Percentiles rank a stretch among this genome's conserved stretches.
phyloP scores from a whole-genome alignment of 2,113 vertebrate species.

The Monopterus albus region DNA sequence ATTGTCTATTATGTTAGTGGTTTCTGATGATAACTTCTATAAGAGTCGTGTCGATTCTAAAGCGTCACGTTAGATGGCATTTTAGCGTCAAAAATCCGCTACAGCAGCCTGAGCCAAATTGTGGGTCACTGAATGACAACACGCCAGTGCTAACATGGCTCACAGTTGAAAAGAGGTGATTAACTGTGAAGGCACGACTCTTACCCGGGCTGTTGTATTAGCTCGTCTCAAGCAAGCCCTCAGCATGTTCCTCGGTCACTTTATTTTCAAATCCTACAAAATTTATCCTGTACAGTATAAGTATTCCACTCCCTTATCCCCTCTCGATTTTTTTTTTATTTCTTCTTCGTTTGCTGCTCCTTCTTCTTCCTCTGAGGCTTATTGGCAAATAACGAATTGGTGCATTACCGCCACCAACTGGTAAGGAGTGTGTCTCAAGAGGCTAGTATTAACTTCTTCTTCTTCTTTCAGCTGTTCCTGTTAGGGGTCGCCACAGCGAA shows the following conservation, averaged over 20 bases:
- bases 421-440: too few species aligned
- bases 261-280: background rate
- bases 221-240: slow-evolving; percentile 67
- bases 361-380: too few species aligned
- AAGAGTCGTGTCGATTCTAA: fast-evolving
- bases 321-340: background rate
- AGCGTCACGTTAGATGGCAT: background rate
- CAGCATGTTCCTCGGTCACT: slow-evolving; percentile 54
- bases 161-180: fast-evolving
- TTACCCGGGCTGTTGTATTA: slow-evolving; percentile 60
- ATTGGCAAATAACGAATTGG: too few species aligned
- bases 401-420: too few species aligned
- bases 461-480: too few species aligned
- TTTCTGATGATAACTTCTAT: background rate
- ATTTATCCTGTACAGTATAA: background rate
- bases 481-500: too few species aligned
- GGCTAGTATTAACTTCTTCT: too few species aligned
- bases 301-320: background rate
- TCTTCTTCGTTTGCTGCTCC: background rate
- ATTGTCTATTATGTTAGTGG: background rate
- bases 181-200: background rate
- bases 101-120: slow-evolving; percentile 31
- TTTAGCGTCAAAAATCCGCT: too few species aligned
- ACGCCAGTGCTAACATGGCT: slow-evolving; percentile 8
- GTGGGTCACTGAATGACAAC: slow-evolving; percentile 69